phyloP scores from a whole-genome alignment of 2,113 vertebrate species.

The human (Homo sapiens) region GRCh38 chr14:77133501-77134000 shows the following conservation, averaged over 20 bases:
- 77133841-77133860: constrained; percentile 95
- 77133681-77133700: constrained; percentile 82
- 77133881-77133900: constrained; percentile 97
- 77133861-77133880: constrained; percentile 97
- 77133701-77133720: constrained; percentile 83
- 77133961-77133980: neutral
- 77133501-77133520: neutral
- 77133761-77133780: constrained; percentile 94
- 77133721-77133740: constrained; percentile 92
- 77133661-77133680: neutral
- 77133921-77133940: constrained; percentile 96
- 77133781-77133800: constrained; percentile 88
- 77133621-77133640: neutral
- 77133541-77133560: neutral
- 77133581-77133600: neutral
- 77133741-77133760: constrained; percentile 95
- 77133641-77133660: neutral
- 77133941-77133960: constrained; percentile 88
- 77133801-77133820: constrained; percentile 89
- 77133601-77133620: neutral
- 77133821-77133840: constrained; percentile 95
- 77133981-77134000: constrained; percentile 58
- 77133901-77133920: constrained; percentile 98
- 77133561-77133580: neutral
- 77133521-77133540: neutral